Evolutionary conservation across 2,888 invertebrate species (phyloP).

Genomic region (Hanleya hanleyi): DNA sequence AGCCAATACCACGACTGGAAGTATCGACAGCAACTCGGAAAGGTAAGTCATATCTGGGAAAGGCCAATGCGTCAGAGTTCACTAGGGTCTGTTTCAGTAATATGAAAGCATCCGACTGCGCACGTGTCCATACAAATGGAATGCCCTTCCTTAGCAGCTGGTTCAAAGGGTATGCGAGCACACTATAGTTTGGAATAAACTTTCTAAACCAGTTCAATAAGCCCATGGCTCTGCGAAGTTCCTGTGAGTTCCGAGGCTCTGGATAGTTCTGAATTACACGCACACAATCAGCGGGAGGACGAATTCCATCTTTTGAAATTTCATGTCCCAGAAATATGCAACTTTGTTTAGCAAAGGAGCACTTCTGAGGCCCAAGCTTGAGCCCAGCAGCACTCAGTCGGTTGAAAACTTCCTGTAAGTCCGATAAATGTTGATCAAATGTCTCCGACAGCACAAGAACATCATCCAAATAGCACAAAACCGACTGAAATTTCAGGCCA

Average conservation of each 20-base stretch:
- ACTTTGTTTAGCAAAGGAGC: conserved; percentile 1
- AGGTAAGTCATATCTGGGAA: conserved; percentile 16
- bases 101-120: conserved; percentile 7
- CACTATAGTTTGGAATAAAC: conserved; percentile 15
- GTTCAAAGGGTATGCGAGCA: neutral
- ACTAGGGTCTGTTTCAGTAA: neutral
- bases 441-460: conserved; percentile 10
- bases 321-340: conserved; percentile 1
- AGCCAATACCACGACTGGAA: conserved; percentile 14
- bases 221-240: too few relatives aligned
- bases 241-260: too few relatives aligned
- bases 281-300: too few relatives aligned
- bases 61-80: conserved; percentile 17
- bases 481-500: conserved; percentile 8
- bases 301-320: conserved; percentile 13
- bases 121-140: conserved; percentile 9
- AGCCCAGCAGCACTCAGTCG: conserved; percentile 3
- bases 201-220: conserved; percentile 22
- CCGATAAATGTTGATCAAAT: conserved; percentile 10
- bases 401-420: neutral
- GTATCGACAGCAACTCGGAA: conserved; percentile 16
- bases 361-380: conserved; percentile 7
- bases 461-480: conserved; percentile 18
- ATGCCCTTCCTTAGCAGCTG: neutral
- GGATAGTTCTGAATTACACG: too few relatives aligned